Evolutionary conservation across 2,797 vertebrate genomes (phyloP).

Genomic region (Dendrocincla tyrannina): DNA sequence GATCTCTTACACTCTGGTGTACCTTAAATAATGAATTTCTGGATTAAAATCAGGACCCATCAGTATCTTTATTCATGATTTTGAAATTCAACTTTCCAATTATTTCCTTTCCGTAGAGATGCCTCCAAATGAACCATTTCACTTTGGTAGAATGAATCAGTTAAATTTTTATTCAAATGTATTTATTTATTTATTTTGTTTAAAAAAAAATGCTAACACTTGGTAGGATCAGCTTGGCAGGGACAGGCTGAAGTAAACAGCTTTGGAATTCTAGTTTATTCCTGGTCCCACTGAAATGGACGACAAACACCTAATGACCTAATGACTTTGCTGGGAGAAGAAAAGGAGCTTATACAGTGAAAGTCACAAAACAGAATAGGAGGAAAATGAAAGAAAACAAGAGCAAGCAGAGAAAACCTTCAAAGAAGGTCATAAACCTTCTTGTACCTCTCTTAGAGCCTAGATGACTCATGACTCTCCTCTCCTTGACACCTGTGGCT

Average conservation of each 20-base stretch:
- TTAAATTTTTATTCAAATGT: background rate
- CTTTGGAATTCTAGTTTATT: background rate
- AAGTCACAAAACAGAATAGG: background rate
- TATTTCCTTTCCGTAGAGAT: background rate
- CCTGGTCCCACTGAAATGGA: background rate
- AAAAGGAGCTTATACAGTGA: background rate
- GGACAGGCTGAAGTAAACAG: background rate
- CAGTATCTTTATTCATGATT: background rate
- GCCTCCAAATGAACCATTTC: background rate
- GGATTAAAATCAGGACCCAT: background rate
- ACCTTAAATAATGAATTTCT: background rate
- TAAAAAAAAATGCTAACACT: background rate
- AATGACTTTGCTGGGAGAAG: background rate
- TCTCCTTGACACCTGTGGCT: slow-evolving; percentile 30
- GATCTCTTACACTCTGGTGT: background rate
- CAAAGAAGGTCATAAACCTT: background rate
- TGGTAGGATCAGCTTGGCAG: background rate
- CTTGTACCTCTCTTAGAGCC: background rate
- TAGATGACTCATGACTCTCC: background rate
- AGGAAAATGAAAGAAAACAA: background rate
- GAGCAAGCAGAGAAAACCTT: background rate
- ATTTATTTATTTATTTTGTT: background rate
- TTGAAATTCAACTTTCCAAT: background rate
- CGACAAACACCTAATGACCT: background rate
- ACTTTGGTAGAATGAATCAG: background rate